Evolutionary conservation across 2,797 vertebrate species (phyloP), one percentile per base, ranked within the genome.

Genomic region (Tokudaia muenninki): DNA sequence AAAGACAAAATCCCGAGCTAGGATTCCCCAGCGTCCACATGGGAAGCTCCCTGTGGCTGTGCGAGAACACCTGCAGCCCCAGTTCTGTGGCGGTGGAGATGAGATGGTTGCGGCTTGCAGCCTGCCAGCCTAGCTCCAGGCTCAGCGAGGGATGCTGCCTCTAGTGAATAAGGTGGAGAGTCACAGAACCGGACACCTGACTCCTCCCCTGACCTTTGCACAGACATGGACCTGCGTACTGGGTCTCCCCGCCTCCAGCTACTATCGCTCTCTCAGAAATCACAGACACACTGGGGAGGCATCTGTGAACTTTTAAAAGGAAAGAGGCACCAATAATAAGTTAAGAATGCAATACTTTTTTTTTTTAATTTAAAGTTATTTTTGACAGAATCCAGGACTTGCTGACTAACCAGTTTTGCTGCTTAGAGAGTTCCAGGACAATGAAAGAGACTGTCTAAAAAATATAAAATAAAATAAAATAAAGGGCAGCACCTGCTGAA

Each of bases 261-360:
- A 41, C 55, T 41, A 2, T 22, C 41, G n/a, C 55, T 47, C 74
- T 29, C 24, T 8, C 9, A 31, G 14, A 84, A 80, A 6, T 34
- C 37, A 63, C 59, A 44, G 37, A 83, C 57, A 61, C 57, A 24
- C 1, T 29, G 3, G 31, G 37, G 17, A 59, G 55, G 19, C 17
- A 77, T 22, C 8, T 41, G 12, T 86, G 34, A 82, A 31, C 16
- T 87, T 57, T 93, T 88, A 13, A 63, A 97, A 92, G 77, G 41
- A 90, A 4, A 24, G 16, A 52, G 17, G 21, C 41, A 47, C 41
- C 70, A 79, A 26, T 84, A 63, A 55, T 87, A 90, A 92, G 87
- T 29, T 74, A 80, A 92, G 50, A 86, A 86, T 90, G 52, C 34
- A 93, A 52, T 41, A 6, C 72, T 72, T 24, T 91, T 44, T 12